These are phyloP conservation scores for Microplitis manilae DNA, from an alignment of 2,888 invertebrate genomes.

Conservation along the genomic window DNA sequence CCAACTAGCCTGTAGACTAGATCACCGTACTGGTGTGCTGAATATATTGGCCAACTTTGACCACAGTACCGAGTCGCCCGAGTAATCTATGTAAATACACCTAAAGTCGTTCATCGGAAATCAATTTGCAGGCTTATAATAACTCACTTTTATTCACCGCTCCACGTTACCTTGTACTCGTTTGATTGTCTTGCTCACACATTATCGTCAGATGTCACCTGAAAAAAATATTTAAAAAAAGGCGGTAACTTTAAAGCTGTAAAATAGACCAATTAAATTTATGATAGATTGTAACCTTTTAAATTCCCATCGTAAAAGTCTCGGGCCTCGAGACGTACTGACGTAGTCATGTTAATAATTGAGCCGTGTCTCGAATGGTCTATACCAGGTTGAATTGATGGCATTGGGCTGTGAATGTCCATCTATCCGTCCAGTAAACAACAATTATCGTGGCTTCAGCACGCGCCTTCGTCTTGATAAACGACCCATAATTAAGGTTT, in stretches of 20 bases:
- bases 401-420: slow-evolving; percentile 25
- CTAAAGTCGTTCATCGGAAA: slow-evolving; percentile 58
- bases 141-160: slow-evolving; percentile 24
- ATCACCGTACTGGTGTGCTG: slow-evolving; percentile 43
- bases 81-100: slow-evolving; percentile 62
- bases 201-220: background rate
- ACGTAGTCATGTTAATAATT: slow-evolving; percentile 28
- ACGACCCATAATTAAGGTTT: slow-evolving; percentile 52
- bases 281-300: background rate
- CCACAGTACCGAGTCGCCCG: slow-evolving; percentile 46
- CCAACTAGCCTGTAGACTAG: slow-evolving; percentile 13
- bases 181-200: background rate
- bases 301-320: slow-evolving; percentile 16
- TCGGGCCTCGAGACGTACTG: background rate
- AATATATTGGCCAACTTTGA: slow-evolving; percentile 61
- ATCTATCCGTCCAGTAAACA: slow-evolving; percentile 30
- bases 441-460: slow-evolving; percentile 44
- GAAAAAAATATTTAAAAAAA: background rate
- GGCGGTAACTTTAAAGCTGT: no score
- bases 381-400: slow-evolving; percentile 43
- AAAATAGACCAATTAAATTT: no score
- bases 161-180: slow-evolving; percentile 4
- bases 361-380: slow-evolving; percentile 26
- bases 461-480: slow-evolving; percentile 55
- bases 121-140: slow-evolving; percentile 42